A percentile compares a stretch with the other conserved stretches of the same genome.
Evolutionary conservation across 2,797 vertebrate species (phyloP).

Genomic region (Rousettus madagascariensis): DNA sequence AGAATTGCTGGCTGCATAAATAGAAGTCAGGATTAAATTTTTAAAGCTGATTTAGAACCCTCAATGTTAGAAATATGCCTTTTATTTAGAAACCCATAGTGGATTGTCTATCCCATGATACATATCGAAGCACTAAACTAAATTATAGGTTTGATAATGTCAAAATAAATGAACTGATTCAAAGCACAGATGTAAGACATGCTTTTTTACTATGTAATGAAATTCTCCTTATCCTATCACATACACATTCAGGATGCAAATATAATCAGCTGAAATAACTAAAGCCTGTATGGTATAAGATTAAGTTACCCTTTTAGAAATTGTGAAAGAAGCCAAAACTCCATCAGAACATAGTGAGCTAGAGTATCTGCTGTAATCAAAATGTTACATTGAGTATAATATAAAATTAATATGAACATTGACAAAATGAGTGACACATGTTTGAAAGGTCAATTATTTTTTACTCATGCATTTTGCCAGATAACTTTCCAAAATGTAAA

Average conservation of each 20-base stretch:
- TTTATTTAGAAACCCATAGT: background rate
- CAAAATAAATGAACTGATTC: background rate
- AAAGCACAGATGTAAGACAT: background rate
- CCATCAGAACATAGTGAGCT: background rate
- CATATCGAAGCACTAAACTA: background rate
- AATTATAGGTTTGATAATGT: conserved; percentile 29
- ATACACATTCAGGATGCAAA: conserved; percentile 37
- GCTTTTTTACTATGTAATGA: background rate
- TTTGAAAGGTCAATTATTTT: conserved; percentile 31
- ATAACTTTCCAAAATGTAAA: conserved; percentile 28
- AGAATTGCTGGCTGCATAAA: conserved; percentile 39
- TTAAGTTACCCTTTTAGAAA: conserved; percentile 23
- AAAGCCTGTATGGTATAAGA: conserved; percentile 17
- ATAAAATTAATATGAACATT: conserved; percentile 19
- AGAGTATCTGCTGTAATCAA: background rate
- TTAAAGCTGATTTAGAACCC: background rate
- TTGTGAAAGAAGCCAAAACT: background rate
- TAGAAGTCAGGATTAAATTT: background rate
- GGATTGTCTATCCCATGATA: background rate
- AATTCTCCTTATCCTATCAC: background rate
- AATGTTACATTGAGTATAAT: background rate
- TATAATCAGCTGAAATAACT: background rate
- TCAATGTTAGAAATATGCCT: background rate
- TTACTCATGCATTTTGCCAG: background rate
- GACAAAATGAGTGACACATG: conserved; percentile 22